A percentile compares a stretch with the other conserved stretches of the same genome.
These are phyloP conservation scores for Blennius ocellaris DNA, from an alignment of 2,113 vertebrate species.

Conservation along the genomic window DNA sequence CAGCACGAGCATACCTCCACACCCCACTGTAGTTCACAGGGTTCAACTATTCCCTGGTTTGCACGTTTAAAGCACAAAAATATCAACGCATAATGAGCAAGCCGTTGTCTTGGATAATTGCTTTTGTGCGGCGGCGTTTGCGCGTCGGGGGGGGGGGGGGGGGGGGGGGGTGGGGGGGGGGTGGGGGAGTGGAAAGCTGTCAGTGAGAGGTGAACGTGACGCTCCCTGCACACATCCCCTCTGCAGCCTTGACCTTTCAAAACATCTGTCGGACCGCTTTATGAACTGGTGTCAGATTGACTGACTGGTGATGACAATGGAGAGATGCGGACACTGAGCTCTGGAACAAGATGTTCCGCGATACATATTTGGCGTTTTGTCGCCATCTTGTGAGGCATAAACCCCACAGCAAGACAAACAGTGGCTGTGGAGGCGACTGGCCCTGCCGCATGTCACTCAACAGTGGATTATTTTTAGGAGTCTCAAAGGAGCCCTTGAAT, in stretches of 20 bases:
- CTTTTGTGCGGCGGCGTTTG: too few species aligned
- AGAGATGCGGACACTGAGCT: background rate
- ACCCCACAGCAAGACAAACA: background rate
- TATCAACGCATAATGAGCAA: too few species aligned
- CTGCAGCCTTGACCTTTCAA: constrained; percentile 30
- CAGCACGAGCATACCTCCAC: constrained; percentile 20
- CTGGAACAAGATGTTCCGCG: constrained; percentile 33
- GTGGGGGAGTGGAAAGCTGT: too few species aligned
- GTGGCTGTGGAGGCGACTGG: background rate
- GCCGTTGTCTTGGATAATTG: too few species aligned
- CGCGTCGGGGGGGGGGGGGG: too few species aligned
- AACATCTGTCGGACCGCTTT: background rate
- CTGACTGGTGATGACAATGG: constrained; percentile 15
- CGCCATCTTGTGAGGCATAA: constrained; percentile 56
- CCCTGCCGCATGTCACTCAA: constrained; percentile 34
- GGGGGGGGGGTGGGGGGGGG: too few species aligned
- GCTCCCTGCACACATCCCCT: too few species aligned
- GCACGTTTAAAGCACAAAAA: too few species aligned
- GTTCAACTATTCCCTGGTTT: background rate
- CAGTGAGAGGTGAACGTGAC: too few species aligned
- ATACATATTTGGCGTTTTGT: constrained; percentile 15
- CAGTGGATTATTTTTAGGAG: constrained; percentile 42
- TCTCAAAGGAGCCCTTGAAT: background rate
- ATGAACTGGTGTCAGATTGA: constrained; percentile 3
- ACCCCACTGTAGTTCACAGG: constrained; percentile 7